A percentile compares a stretch with the other conserved stretches of the same genome.
Conservation (phyloP, 2,888 invertebrate genomes). For the Drosophila mettleri region DNA sequence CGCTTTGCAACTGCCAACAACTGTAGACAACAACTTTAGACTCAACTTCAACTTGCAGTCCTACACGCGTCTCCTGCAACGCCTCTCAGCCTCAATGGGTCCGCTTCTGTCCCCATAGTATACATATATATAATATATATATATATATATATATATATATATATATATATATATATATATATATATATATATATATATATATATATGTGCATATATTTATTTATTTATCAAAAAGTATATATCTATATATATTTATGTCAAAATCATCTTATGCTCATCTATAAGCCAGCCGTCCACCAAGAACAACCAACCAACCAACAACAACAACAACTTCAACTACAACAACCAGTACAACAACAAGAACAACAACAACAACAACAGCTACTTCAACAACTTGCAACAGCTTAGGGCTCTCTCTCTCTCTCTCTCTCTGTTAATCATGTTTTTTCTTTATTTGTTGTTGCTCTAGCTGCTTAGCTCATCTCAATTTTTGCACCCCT, state of each 20-base stretch:
- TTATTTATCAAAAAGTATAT: neutral
- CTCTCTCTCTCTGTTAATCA: conserved; percentile 19
- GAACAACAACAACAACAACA: conserved; percentile 23
- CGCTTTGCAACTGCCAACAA: conserved; percentile 48
- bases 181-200: conserved; percentile 8
- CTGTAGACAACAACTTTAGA: conserved; percentile 45
- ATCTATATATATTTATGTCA: conserved; percentile 2
- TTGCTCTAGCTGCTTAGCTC: conserved; percentile 32
- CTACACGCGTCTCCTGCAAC: conserved; percentile 30
- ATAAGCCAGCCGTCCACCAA: conserved; percentile 54
- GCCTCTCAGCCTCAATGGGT: conserved; percentile 27
- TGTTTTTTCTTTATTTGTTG: conserved; percentile 27
- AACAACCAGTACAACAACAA: conserved; percentile 29
- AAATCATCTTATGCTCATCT: conserved; percentile 51
- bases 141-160: neutral
- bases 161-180: neutral
- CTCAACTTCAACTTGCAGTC: conserved; percentile 38
- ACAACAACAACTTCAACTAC: conserved; percentile 19
- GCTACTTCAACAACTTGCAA: conserved; percentile 26
- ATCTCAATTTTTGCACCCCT: conserved; percentile 36
- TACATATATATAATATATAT: conserved; percentile 2
- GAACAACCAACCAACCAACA: conserved; percentile 22
- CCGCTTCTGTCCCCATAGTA: conserved; percentile 51
- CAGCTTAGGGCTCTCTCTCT: conserved; percentile 15
- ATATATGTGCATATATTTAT: neutral